These are phyloP conservation scores for Megamerina dolium DNA, from an alignment of 2,888 invertebrate genomes.

Conservation along the genomic window DNA sequence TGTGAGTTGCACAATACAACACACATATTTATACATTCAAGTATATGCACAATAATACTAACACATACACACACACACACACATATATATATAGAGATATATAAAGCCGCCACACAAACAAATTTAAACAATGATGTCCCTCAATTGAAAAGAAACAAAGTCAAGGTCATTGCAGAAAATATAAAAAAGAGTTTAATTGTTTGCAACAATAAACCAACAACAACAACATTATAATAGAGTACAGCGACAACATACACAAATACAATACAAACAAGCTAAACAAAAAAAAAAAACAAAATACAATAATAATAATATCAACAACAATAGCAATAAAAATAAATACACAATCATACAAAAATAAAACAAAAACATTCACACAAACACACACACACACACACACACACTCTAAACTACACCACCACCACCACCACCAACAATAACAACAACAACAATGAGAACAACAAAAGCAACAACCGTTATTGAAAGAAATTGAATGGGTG, in stretches of 20 bases:
- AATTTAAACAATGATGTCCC: constrained; percentile 5
- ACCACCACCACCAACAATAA: too few species aligned
- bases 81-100: constrained; percentile 4
- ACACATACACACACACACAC: constrained; percentile 13
- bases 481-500: too few species aligned
- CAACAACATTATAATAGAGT: constrained; percentile 1
- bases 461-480: too few species aligned
- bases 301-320: constrained; percentile 5
- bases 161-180: constrained; percentile 14
- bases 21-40: constrained; percentile 25
- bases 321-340: too few species aligned
- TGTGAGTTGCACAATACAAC: too few species aligned
- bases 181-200: constrained; percentile 51
- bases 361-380: too few species aligned
- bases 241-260: constrained; percentile 6
- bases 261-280: constrained; percentile 8
- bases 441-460: too few species aligned
- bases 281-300: background rate
- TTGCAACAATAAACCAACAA: constrained; percentile 26
- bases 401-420: constrained; percentile 18
- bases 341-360: too few species aligned
- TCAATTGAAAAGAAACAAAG: constrained; percentile 33
- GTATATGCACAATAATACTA: too few species aligned
- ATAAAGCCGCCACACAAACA: background rate
- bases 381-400: too few species aligned